A percentile compares a stretch with the other conserved stretches of the same genome.
phyloP scores from a whole-genome alignment of 64 coral and sea anemone species.

The Hydrozoanthus tunicans region DNA sequence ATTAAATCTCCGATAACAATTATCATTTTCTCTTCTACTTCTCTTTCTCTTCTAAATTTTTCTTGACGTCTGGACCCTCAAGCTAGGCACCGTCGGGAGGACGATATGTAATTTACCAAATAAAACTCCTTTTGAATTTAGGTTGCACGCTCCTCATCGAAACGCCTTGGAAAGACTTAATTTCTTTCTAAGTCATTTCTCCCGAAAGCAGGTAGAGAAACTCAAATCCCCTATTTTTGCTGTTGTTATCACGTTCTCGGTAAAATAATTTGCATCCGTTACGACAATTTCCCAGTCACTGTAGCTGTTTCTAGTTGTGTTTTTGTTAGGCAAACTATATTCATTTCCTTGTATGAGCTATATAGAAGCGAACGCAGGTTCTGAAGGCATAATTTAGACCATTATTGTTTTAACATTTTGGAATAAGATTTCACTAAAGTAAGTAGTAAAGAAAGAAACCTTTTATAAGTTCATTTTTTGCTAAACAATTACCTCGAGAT shows the following conservation, averaged over 20 bases:
- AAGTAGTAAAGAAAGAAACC: too few species aligned
- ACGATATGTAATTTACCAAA: slow-evolving; percentile 10
- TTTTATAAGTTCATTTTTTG: too few species aligned
- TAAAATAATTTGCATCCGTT: slow-evolving; percentile 40
- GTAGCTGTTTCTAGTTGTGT: slow-evolving; percentile 18
- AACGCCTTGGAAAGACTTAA: slow-evolving; percentile 15
- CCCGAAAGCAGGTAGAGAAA: slow-evolving; percentile 29
- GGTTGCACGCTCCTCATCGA: slow-evolving; percentile 32
- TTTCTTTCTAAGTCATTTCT: slow-evolving; percentile 45
- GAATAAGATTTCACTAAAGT: too few species aligned
- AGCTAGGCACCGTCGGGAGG: slow-evolving; percentile 40
- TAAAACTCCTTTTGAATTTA: slow-evolving; percentile 47
- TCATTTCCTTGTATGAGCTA: slow-evolving; percentile 27
- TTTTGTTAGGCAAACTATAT: slow-evolving; percentile 10
- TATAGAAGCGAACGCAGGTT: slow-evolving; percentile 25
- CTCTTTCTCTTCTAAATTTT: slow-evolving; percentile 1
- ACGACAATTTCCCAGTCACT: slow-evolving; percentile 37
- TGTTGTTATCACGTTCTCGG: slow-evolving; percentile 30
- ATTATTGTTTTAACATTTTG: not conserved
- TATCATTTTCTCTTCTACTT: slow-evolving; percentile 19
- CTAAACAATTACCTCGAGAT: too few species aligned
- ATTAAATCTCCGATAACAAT: slow-evolving; percentile 62
- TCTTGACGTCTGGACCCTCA: slow-evolving; percentile 20
- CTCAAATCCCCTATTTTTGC: slow-evolving; percentile 38
- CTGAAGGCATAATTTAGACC: slow-evolving; percentile 28